phyloP scores from a whole-genome alignment of 1,140 invertebrate species.

The Eubasilissa regina region DNA sequence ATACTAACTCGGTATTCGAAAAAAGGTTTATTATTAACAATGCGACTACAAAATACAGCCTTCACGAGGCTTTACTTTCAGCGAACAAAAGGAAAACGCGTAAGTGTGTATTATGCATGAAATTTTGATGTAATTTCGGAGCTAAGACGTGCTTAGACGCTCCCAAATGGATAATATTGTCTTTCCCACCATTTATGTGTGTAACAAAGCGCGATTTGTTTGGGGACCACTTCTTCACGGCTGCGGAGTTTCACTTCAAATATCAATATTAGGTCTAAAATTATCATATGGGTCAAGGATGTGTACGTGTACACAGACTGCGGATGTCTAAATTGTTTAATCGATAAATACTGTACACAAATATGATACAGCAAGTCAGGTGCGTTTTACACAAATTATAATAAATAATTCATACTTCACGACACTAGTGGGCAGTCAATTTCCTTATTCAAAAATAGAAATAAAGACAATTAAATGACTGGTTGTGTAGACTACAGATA shows the following conservation, averaged over 20 bases:
- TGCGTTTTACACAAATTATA: no score
- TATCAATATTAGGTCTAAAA: slow-evolving; percentile 1
- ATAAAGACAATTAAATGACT: no score
- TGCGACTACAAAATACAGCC: slow-evolving; percentile 6
- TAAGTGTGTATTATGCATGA: slow-evolving; percentile 31
- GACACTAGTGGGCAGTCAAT: no score
- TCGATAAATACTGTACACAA: no score
- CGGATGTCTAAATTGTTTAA: no score
- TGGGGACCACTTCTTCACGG: neutral
- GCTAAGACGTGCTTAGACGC: slow-evolving; percentile 27
- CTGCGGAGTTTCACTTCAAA: neutral
- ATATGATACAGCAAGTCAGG: no score
- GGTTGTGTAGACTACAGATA: no score
- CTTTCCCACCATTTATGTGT: neutral
- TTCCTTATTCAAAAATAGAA: no score
- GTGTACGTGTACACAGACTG: no score
- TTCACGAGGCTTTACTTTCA: slow-evolving; percentile 12
- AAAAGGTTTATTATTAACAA: slow-evolving; percentile 27
- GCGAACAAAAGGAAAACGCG: slow-evolving; percentile 8
- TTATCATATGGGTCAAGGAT: slow-evolving; percentile 2
- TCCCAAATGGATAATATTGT: slow-evolving; percentile 33
- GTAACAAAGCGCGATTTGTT: slow-evolving; percentile 27
- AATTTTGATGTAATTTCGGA: slow-evolving; percentile 34
- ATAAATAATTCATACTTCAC: no score
- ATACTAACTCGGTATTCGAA: slow-evolving; percentile 15